Conservation (phyloP, 2,113 vertebrate genomes). For the Pluvialis apricaria region DNA sequence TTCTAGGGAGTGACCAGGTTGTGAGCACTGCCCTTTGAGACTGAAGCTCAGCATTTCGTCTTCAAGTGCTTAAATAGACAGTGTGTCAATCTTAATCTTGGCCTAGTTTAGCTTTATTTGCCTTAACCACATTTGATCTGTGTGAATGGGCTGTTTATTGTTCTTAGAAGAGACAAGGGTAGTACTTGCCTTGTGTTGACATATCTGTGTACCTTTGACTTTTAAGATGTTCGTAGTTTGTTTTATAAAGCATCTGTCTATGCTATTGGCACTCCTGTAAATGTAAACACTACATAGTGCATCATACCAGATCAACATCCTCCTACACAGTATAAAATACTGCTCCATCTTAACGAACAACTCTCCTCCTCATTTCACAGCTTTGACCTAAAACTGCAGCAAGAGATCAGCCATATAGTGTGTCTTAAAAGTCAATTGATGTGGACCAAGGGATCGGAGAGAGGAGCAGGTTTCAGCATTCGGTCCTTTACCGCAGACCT, state of each 20-base stretch:
- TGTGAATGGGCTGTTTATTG: background rate
- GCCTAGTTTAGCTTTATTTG: slow-evolving; percentile 16
- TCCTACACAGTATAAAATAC: background rate
- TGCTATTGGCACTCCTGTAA: background rate
- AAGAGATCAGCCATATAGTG: background rate
- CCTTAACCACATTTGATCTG: background rate
- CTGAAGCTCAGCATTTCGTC: background rate
- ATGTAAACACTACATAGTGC: background rate
- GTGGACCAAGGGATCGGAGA: background rate
- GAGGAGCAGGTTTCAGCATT: background rate
- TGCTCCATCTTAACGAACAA: background rate
- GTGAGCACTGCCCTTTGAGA: background rate
- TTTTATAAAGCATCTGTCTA: slow-evolving; percentile 25
- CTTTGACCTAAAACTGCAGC: background rate
- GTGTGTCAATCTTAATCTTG: background rate
- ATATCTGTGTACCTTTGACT: background rate
- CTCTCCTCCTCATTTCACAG: background rate
- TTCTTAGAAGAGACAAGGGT: background rate
- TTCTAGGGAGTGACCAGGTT: background rate
- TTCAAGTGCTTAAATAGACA: background rate
- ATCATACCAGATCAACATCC: background rate
- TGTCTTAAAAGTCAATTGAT: background rate
- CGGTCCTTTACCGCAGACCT: background rate
- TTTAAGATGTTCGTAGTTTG: background rate
- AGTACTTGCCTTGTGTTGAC: background rate